A percentile compares a stretch with the other conserved stretches of the same genome.
phyloP scores from a whole-genome alignment of 2,888 invertebrate species.

The Syrphus vitripennis region DNA sequence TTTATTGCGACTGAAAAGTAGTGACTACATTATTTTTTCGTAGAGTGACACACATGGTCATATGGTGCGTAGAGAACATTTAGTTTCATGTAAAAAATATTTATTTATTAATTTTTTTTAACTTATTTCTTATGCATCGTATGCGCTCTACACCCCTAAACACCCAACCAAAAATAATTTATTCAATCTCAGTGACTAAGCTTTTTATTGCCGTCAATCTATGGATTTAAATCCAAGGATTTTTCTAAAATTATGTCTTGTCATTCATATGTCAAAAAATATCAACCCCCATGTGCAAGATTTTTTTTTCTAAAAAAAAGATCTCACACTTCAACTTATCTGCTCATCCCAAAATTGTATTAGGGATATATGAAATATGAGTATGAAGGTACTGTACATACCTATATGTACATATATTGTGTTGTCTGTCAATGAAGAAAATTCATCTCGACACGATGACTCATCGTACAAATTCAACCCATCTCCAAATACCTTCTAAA shows the following conservation, averaged over 20 bases:
- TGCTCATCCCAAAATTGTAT: background rate
- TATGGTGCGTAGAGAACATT: too few relatives aligned
- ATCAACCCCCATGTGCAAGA: background rate
- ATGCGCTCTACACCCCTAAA: background rate
- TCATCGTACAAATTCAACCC: conserved; percentile 36
- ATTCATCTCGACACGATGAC: conserved; percentile 48
- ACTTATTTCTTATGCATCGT: background rate
- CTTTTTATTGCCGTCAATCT: conserved; percentile 30
- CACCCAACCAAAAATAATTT: conserved; percentile 21
- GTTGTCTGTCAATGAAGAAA: conserved; percentile 21
- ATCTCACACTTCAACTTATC: background rate
- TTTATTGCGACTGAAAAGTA: too few relatives aligned
- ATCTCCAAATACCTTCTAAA: background rate
- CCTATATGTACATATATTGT: too few relatives aligned
- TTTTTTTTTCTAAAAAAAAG: background rate
- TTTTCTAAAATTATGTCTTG: conserved; percentile 11
- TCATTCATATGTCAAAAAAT: conserved; percentile 49
- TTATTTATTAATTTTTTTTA: background rate
- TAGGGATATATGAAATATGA: too few relatives aligned
- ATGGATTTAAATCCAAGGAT: background rate
- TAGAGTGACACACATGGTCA: too few relatives aligned
- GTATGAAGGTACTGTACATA: too few relatives aligned
- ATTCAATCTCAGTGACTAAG: conserved; percentile 54
- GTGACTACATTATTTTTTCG: too few relatives aligned
- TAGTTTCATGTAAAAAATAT: too few relatives aligned